phyloP scores from a whole-genome alignment of 2,888 invertebrate genomes.

The Periphyllus acericola region DNA sequence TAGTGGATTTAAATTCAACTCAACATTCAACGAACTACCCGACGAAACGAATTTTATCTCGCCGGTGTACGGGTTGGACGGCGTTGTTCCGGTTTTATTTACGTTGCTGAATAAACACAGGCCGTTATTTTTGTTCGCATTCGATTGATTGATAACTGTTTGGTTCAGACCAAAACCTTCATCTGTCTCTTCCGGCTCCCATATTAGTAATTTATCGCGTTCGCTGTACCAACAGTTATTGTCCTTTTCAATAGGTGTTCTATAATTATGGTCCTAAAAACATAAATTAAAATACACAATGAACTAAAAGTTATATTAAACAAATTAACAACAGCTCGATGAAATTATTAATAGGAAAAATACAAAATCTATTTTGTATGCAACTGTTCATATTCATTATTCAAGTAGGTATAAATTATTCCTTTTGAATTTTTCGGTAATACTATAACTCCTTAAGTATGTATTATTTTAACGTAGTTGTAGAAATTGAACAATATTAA shows the following conservation, averaged over 20 bases:
- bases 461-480: too few relatives aligned
- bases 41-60: slow-evolving; percentile 48
- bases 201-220: slow-evolving; percentile 83
- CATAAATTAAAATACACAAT: not conserved
- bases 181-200: slow-evolving; percentile 70
- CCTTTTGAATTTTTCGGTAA: not conserved
- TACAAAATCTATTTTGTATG: too few relatives aligned
- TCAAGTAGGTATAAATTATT: not conserved
- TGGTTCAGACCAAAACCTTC: slow-evolving; percentile 58
- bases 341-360: not conserved
- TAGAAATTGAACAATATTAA: too few relatives aligned
- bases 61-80: not conserved
- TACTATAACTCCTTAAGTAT: not conserved
- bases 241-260: slow-evolving; percentile 76
- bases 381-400: not conserved
- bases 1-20: slow-evolving; percentile 83
- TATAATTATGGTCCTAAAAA: slow-evolving; percentile 78
- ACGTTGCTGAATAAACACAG: slow-evolving; percentile 45
- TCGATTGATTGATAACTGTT: slow-evolving; percentile 55
- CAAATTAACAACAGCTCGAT: not conserved
- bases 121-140: slow-evolving; percentile 34
- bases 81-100: slow-evolving; percentile 16
- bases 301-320: not conserved
- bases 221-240: slow-evolving; percentile 84
- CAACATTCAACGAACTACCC: slow-evolving; percentile 73